These are phyloP conservation scores for Melanotaenia pygmaea DNA, from an alignment of 2,797 vertebrate genomes.

Conservation along the genomic window DNA sequence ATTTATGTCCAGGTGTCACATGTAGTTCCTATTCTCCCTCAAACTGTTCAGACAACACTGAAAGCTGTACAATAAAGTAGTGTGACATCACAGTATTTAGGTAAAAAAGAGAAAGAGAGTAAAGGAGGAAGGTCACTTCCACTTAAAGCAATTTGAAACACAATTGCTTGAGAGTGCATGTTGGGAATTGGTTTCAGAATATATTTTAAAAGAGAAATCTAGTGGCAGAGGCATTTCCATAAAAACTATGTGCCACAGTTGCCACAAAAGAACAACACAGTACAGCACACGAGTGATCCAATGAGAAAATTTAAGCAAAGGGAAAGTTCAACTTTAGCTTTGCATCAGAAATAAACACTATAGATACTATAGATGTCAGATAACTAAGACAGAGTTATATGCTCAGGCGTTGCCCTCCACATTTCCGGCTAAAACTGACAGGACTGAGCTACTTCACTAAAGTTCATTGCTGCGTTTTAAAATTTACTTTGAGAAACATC, in stretches of 20 bases:
- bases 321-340: slow-evolving; percentile 5
- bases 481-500: background rate
- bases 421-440: background rate
- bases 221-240: slow-evolving; percentile 25
- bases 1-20: slow-evolving; percentile 2
- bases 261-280: slow-evolving; percentile 4
- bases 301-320: slow-evolving; percentile 6
- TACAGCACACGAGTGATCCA: background rate
- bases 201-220: slow-evolving; percentile 27
- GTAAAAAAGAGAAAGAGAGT: background rate
- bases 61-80: slow-evolving; percentile 1
- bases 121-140: slow-evolving; percentile 3
- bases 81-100: background rate
- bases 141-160: slow-evolving; percentile 11
- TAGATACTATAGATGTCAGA: background rate
- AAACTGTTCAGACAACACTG: background rate
- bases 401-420: background rate
- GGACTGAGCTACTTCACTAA: background rate
- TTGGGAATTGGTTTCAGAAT: slow-evolving; percentile 21
- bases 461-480: background rate
- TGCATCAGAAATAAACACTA: background rate
- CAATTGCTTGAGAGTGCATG: slow-evolving; percentile 13
- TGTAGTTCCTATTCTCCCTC: slow-evolving; percentile 2
- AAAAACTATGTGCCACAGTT: slow-evolving; percentile 17
- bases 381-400: background rate